These are phyloP conservation scores for Masnerella sp. DNA, from an alignment of 2,888 invertebrate genomes.

Conservation along the genomic window DNA sequence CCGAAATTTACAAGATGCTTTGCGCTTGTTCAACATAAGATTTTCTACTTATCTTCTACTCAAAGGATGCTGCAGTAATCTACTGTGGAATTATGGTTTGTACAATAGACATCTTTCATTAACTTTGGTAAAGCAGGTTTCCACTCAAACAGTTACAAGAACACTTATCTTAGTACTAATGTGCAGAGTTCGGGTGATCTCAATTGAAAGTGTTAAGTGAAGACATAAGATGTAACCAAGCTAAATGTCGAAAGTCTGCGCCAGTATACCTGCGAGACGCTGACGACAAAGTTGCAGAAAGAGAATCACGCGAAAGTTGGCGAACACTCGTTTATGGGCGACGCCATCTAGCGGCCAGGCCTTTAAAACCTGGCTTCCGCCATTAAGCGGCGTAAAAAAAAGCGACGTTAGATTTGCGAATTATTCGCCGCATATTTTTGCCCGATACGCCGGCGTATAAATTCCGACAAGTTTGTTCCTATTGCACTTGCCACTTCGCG, in stretches of 20 bases:
- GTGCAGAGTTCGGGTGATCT: constrained; percentile 46
- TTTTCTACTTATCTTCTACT: no score
- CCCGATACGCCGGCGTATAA: constrained; percentile 17
- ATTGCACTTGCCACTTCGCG: constrained; percentile 4
- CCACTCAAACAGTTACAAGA: constrained; percentile 46
- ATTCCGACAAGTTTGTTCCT: constrained; percentile 25
- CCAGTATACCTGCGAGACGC: constrained; percentile 13
- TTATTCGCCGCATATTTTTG: constrained; percentile 36
- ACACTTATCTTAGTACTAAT: constrained; percentile 35
- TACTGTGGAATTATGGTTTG: no score
- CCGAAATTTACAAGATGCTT: no score
- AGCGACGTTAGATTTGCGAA: constrained; percentile 36
- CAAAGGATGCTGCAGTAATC: no score
- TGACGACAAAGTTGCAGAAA: constrained; percentile 39
- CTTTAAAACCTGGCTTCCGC: no score
- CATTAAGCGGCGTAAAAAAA: constrained; percentile 33
- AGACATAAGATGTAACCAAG: constrained; percentile 40
- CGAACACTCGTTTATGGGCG: constrained; percentile 39
- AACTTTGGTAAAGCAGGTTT: constrained; percentile 31
- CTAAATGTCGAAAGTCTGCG: constrained; percentile 41
- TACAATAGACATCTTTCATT: constrained; percentile 36
- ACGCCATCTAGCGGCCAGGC: constrained; percentile 7
- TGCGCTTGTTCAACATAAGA: no score
- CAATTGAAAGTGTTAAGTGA: constrained; percentile 50
- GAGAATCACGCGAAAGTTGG: constrained; percentile 39